Conservation (phyloP, 2,113 vertebrate genomes). For the Cricetomys ansorgei region DNA sequence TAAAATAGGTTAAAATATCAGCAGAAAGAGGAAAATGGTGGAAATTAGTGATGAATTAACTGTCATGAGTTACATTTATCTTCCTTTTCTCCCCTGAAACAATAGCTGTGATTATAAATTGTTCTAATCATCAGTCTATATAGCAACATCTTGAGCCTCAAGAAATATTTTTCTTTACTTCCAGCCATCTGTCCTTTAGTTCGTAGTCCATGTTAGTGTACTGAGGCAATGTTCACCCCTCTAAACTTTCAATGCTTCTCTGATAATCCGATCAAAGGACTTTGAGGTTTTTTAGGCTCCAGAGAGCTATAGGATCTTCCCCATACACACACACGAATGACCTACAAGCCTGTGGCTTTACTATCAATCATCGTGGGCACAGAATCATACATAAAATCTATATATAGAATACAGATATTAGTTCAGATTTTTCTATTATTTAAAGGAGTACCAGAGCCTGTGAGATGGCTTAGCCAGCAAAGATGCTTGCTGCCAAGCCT, state of each 20-base stretch:
- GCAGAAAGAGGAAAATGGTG: not conserved
- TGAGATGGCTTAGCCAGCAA: not conserved
- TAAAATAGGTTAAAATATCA: not conserved
- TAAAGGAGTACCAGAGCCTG: not conserved
- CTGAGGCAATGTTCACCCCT: not conserved
- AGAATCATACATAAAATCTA: not conserved
- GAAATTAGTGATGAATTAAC: conserved; percentile 39
- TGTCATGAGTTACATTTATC: not conserved
- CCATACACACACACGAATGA: conserved; percentile 6
- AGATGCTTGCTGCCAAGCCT: not conserved
- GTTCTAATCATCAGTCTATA: not conserved
- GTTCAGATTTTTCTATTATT: not conserved
- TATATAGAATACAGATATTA: not conserved
- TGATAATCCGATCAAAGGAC: not conserved
- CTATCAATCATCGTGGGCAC: not conserved
- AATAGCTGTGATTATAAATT: conserved; percentile 2
- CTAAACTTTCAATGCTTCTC: not conserved
- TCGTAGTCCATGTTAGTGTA: not conserved
- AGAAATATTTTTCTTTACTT: not conserved
- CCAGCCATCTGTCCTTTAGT: not conserved
- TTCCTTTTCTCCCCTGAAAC: not conserved
- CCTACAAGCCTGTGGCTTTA: not conserved
- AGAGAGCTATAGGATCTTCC: not conserved
- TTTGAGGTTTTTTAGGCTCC: not conserved
- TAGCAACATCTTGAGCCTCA: not conserved